phyloP scores from a whole-genome alignment of 92 coral and sea anemone genomes.

The Metridium senile region DNA sequence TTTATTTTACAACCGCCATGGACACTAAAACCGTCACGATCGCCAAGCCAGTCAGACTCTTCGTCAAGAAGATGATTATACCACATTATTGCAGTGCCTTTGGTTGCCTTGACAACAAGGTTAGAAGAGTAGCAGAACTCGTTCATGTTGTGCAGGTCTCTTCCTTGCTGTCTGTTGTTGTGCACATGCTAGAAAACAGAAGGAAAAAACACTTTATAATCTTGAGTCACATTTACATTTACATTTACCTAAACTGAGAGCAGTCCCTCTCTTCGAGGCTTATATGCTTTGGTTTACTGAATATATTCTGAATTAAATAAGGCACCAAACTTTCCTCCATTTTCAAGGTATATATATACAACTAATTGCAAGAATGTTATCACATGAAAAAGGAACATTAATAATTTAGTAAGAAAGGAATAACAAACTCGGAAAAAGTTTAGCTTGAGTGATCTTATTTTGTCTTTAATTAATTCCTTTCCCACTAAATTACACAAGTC shows the following conservation, averaged over 20 bases:
- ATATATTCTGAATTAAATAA: too few relatives aligned
- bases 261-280: too few relatives aligned
- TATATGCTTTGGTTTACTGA: too few relatives aligned
- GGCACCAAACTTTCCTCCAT: too few relatives aligned
- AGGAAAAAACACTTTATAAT: neutral
- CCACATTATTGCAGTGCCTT: slow-evolving; percentile 96
- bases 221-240: too few relatives aligned
- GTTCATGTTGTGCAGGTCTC: slow-evolving; percentile 60
- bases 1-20: slow-evolving; percentile 93
- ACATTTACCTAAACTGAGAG: too few relatives aligned
- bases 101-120: slow-evolving; percentile 71
- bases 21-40: slow-evolving; percentile 74
- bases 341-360: neutral
- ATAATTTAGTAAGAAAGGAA: too few relatives aligned
- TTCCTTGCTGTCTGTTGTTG: slow-evolving; percentile 49
- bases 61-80: slow-evolving; percentile 89
- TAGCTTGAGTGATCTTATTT: too few relatives aligned
- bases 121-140: slow-evolving; percentile 56
- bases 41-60: slow-evolving; percentile 88
- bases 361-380: neutral
- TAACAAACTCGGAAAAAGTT: too few relatives aligned
- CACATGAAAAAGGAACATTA: too few relatives aligned
- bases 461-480: too few relatives aligned
- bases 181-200: slow-evolving; percentile 20
- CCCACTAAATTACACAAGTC: too few relatives aligned